Evolutionary conservation across 1,140 invertebrate genomes (phyloP).

Genomic region (Drosophila ohnishii): DNA sequence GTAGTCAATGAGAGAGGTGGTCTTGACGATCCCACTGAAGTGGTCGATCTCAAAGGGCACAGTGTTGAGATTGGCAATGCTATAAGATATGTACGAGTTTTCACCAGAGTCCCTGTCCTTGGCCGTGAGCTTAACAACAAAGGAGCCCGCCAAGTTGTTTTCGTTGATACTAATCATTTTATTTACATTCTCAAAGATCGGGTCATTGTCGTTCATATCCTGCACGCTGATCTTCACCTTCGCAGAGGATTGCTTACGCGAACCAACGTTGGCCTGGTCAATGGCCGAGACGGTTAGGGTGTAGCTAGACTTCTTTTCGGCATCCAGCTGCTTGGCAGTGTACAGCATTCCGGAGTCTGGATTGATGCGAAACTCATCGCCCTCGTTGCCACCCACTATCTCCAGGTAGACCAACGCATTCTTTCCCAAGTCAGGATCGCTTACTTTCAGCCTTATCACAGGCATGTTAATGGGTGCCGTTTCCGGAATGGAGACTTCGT

Average conservation of each 20-base stretch:
- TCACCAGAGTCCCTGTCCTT: slow-evolving; percentile 95
- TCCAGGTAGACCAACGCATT: slow-evolving; percentile 93
- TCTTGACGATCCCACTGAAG: slow-evolving; percentile 94
- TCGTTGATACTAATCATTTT: slow-evolving; percentile 90
- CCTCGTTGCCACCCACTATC: slow-evolving; percentile 96
- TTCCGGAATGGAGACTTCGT: slow-evolving; percentile 94
- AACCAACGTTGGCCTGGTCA: slow-evolving; percentile 93
- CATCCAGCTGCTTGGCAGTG: slow-evolving; percentile 92
- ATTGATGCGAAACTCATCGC: slow-evolving; percentile 93
- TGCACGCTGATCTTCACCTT: slow-evolving; percentile 94
- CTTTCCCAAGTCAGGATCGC: slow-evolving; percentile 91
- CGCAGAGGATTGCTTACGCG: slow-evolving; percentile 92
- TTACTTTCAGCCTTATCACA: slow-evolving; percentile 92
- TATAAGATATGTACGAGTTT: slow-evolving; percentile 97
- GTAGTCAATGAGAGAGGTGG: slow-evolving; percentile 93
- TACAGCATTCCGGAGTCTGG: slow-evolving; percentile 95
- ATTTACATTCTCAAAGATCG: slow-evolving; percentile 90
- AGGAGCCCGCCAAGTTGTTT: slow-evolving; percentile 93
- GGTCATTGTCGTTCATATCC: slow-evolving; percentile 97
- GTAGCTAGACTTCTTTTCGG: slow-evolving; percentile 94
- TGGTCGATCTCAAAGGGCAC: slow-evolving; percentile 98
- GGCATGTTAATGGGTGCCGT: slow-evolving; percentile 94
- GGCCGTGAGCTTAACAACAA: slow-evolving; percentile 92
- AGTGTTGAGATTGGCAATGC: slow-evolving; percentile 93
- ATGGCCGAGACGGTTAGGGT: slow-evolving; percentile 95